phyloP scores from a whole-genome alignment of 2,797 vertebrate species.

The Avahi laniger region DNA sequence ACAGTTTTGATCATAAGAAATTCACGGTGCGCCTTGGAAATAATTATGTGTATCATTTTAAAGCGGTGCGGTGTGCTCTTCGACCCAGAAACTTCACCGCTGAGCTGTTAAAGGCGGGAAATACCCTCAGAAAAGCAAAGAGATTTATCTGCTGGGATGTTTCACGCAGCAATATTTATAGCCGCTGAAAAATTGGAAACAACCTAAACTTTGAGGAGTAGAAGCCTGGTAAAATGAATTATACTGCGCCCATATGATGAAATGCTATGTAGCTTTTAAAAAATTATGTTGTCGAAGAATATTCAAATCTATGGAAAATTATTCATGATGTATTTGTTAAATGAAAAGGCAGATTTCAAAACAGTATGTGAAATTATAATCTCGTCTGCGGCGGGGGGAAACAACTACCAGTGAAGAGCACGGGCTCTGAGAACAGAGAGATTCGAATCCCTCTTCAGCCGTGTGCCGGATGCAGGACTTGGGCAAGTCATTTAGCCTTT shows the following conservation, averaged over 20 bases:
- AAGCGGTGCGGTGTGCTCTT: not conserved
- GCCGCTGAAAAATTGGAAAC: slow-evolving; percentile 10
- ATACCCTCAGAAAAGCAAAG: not conserved
- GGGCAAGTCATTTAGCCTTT: not conserved
- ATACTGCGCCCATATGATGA: not conserved
- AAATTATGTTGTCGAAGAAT: not conserved
- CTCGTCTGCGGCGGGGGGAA: not conserved
- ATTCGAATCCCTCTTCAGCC: no score
- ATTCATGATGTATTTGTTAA: not conserved
- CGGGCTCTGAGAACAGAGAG: not conserved
- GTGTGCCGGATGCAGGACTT: fast-evolving
- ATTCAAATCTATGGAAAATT: slow-evolving; percentile 62
- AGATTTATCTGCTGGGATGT: not conserved
- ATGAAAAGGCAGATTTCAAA: slow-evolving; percentile 32
- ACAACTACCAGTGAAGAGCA: fast-evolving
- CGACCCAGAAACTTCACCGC: not conserved
- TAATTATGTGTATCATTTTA: not conserved
- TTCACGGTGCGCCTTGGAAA: not conserved
- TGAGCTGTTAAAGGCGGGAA: not conserved
- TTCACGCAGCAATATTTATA: slow-evolving; percentile 40
- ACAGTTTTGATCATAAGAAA: not conserved
- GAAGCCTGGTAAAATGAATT: not conserved
- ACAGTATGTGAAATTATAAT: not conserved
- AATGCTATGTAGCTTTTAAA: not conserved
- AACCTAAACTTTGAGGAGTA: not conserved